A percentile compares a stretch with the other conserved stretches of the same genome.
Conservation (phyloP, 2,113 vertebrate genomes). For the Thryonomys swinderianus region DNA sequence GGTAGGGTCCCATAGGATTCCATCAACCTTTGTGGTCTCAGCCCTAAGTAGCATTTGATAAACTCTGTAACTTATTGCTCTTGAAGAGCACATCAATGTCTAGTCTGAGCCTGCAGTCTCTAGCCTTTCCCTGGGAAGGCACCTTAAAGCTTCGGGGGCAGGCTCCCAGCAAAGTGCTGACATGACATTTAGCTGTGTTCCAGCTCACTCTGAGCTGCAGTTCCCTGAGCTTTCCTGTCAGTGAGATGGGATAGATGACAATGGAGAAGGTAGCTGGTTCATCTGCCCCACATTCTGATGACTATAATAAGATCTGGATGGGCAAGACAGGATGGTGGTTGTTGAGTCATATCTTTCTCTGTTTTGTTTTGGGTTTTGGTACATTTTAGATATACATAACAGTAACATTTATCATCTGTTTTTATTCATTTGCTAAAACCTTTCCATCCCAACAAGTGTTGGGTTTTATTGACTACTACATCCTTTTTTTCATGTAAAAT, state of each 20-base stretch:
- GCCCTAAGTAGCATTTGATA: background rate
- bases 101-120: background rate
- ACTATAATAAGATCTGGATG: background rate
- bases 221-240: background rate
- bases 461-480: conserved; percentile 9
- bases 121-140: background rate
- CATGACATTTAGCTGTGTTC: background rate
- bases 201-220: too few species aligned
- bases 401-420: background rate
- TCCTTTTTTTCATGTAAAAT: background rate
- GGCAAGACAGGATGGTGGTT: background rate
- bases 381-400: too few species aligned
- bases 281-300: background rate
- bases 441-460: background rate
- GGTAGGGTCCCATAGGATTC: background rate
- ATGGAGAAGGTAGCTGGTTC: background rate
- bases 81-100: background rate
- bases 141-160: background rate
- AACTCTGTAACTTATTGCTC: background rate
- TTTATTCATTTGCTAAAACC: conserved; percentile 6
- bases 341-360: background rate
- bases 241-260: background rate
- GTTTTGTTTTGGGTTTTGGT: background rate
- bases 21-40: conserved; percentile 40
- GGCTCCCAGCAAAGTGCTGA: background rate